phyloP scores from a whole-genome alignment of 2,113 vertebrate species.

The Cervus canadensis region DNA sequence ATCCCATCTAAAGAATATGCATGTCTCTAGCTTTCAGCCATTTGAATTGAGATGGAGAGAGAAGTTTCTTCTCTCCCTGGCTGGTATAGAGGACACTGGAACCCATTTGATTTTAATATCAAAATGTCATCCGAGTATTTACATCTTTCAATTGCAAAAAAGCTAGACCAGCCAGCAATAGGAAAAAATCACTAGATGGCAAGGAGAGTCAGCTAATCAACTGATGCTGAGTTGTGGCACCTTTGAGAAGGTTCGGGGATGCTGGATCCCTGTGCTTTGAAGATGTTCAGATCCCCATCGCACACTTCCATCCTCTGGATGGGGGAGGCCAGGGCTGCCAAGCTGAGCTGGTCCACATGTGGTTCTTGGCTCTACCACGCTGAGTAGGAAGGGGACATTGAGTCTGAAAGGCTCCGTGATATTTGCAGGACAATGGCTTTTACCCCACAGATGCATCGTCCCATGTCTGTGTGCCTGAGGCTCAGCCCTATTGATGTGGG shows the following conservation, averaged over 20 bases:
- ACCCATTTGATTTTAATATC: not conserved
- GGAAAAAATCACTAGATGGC: not conserved
- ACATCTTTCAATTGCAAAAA: not conserved
- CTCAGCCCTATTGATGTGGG: rapidly evolving
- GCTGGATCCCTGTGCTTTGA: not conserved
- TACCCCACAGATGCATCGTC: rapidly evolving
- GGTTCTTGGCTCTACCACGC: not conserved
- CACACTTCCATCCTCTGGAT: not conserved
- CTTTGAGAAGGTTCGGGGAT: conserved; percentile 26
- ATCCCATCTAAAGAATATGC: not conserved
- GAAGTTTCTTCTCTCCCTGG: not conserved
- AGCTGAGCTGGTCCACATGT: conserved; percentile 10
- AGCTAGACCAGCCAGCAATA: too few relatives aligned
- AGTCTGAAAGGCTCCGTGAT: not conserved
- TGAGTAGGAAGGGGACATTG: not conserved
- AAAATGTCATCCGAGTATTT: not conserved
- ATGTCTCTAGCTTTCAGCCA: not conserved
- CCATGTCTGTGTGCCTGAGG: not conserved
- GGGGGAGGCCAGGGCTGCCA: not conserved
- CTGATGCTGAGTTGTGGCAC: conserved; percentile 31
- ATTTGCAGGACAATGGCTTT: rapidly evolving
- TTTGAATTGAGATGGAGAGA: not conserved
- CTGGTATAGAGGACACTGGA: not conserved
- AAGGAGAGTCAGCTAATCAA: not conserved
- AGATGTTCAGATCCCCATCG: not conserved